Percentiles rank a stretch among this genome's conserved stretches.
These are phyloP conservation scores for Fulica atra DNA, from an alignment of 2,113 vertebrate genomes.

Conservation along the genomic window DNA sequence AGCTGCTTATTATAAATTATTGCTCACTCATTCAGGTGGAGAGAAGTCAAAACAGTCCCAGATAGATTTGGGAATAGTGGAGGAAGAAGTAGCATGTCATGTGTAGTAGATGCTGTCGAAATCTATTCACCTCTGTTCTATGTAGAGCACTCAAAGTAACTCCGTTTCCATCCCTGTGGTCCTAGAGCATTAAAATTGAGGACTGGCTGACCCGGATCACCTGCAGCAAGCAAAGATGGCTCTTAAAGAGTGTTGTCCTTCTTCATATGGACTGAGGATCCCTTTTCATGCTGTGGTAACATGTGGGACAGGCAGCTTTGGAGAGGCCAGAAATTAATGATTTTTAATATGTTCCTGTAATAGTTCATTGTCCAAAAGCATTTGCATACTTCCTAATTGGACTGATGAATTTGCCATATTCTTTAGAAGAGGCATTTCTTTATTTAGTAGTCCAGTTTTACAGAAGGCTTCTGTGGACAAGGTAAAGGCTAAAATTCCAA, in stretches of 20 bases:
- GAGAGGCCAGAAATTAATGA: neutral
- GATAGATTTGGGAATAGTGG: neutral
- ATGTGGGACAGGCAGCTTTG: accelerated
- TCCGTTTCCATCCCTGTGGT: neutral
- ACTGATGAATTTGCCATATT: neutral
- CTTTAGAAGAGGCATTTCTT: neutral
- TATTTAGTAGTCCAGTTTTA: neutral
- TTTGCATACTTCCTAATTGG: neutral
- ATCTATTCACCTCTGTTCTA: neutral
- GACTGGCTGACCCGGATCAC: neutral
- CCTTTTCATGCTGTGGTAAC: neutral
- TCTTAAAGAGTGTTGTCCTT: neutral
- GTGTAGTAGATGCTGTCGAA: neutral
- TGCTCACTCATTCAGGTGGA: neutral
- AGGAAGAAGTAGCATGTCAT: neutral
- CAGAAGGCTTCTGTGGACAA: neutral
- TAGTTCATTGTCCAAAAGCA: neutral
- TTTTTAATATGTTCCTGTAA: neutral
- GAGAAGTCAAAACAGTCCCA: neutral
- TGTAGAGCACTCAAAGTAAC: neutral
- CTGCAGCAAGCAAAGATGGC: neutral
- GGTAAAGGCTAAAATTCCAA: neutral
- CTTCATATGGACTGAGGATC: neutral
- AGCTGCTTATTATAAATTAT: neutral
- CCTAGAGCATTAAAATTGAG: neutral